These are phyloP conservation scores for Ochotona curzoniae DNA, from an alignment of 2,113 vertebrate genomes.

Conservation along the genomic window DNA sequence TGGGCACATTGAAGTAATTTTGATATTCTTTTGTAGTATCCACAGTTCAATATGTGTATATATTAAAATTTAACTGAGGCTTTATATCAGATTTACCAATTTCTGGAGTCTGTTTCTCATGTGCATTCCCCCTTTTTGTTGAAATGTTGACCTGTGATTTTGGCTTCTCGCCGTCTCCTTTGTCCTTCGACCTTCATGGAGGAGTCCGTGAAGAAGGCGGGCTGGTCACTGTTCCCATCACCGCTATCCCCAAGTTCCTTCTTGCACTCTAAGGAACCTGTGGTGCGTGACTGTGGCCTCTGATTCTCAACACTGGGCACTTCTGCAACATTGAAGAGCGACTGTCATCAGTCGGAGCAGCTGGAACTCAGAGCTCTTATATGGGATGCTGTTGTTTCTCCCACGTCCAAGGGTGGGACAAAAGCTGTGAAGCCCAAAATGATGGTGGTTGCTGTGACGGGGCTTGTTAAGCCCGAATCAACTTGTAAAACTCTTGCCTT, in stretches of 20 bases:
- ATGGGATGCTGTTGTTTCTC: too few species aligned
- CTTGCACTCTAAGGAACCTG: too few species aligned
- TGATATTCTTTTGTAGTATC: not conserved
- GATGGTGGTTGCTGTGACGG: not conserved
- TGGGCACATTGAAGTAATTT: not conserved
- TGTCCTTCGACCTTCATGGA: not conserved
- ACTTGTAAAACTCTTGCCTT: not conserved
- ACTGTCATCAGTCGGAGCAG: too few species aligned
- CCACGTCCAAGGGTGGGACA: not conserved
- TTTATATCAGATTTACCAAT: not conserved
- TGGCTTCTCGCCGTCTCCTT: not conserved
- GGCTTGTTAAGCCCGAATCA: not conserved
- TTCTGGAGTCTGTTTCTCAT: not conserved
- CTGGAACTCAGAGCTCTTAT: too few species aligned
- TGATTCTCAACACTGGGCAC: too few species aligned
- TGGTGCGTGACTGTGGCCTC: not conserved
- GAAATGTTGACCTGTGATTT: not conserved
- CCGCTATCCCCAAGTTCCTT: too few species aligned
- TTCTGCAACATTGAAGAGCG: too few species aligned
- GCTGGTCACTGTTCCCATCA: not conserved
- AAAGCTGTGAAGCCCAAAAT: not conserved
- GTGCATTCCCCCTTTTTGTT: not conserved
- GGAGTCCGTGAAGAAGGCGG: not conserved
- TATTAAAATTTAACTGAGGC: not conserved
- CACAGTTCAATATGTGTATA: not conserved